Percentiles rank a stretch among this genome's conserved stretches.
Evolutionary conservation across 37 sponge, comb jelly and placozoan species (phyloP).

Genomic region (Crambe crambe): DNA sequence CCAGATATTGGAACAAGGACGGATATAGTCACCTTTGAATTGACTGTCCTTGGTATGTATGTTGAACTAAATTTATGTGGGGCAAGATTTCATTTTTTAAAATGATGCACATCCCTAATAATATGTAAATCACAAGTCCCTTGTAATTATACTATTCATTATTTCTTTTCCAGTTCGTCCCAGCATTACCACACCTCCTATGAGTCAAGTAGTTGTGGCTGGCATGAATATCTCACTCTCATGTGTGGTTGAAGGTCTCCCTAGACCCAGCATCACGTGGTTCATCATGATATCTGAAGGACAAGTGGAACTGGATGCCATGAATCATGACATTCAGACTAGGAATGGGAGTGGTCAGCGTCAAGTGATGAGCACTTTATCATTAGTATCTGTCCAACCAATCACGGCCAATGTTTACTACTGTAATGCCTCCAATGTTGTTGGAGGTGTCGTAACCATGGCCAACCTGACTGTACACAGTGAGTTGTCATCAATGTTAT

Average conservation of each 20-base stretch:
- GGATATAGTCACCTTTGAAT: conserved; percentile 14
- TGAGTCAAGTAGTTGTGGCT: not conserved
- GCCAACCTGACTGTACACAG: not conserved
- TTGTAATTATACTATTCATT: not conserved
- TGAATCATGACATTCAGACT: not conserved
- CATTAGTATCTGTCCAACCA: not conserved
- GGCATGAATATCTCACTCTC: not conserved
- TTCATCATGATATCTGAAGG: not conserved
- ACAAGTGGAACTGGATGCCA: not conserved
- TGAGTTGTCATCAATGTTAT: not conserved
- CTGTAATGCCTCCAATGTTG: not conserved
- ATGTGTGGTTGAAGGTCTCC: not conserved
- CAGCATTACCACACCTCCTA: not conserved
- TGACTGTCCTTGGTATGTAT: conserved; percentile 41
- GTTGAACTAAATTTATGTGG: not conserved
- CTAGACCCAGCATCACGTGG: not conserved
- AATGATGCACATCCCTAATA: no score
- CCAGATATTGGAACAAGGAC: not conserved
- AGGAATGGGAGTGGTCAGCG: not conserved
- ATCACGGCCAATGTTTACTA: not conserved
- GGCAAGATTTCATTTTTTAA: no score
- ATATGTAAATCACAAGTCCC: no score
- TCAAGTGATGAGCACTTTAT: not conserved
- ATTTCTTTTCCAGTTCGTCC: not conserved
- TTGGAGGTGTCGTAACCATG: not conserved